These are phyloP conservation scores for Smittia aterrima DNA, from an alignment of 2,888 invertebrate genomes.

Conservation along the genomic window DNA sequence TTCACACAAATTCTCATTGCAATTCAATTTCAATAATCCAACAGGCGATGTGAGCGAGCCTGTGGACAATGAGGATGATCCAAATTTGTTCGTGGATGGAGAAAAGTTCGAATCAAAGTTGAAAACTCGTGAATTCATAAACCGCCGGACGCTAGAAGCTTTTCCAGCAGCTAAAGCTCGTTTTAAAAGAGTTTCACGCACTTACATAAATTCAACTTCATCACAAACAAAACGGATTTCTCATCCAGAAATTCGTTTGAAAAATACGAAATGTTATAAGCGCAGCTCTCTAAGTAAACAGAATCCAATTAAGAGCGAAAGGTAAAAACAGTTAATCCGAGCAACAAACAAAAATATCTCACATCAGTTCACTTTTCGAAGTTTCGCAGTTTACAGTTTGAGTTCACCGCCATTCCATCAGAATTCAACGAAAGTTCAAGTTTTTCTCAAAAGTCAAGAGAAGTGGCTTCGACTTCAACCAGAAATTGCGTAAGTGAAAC, in stretches of 20 bases:
- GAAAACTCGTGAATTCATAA: not conserved
- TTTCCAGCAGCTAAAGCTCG: not conserved
- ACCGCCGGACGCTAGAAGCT: not conserved
- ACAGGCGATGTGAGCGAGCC: not conserved
- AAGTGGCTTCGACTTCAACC: slow-evolving; percentile 10
- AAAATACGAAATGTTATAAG: too few relatives aligned
- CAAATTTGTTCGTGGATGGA: not conserved
- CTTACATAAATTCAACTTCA: too few relatives aligned
- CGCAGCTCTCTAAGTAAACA: not conserved
- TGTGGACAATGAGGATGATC: slow-evolving; percentile 12
- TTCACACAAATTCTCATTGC: not conserved
- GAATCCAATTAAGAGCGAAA: not conserved
- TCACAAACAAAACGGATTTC: too few relatives aligned
- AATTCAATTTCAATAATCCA: slow-evolving; percentile 1
- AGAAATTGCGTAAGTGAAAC: slow-evolving; percentile 2
- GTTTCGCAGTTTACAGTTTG: slow-evolving; percentile 15
- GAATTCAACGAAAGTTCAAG: not conserved
- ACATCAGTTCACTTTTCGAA: not conserved
- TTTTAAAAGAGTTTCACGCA: too few relatives aligned
- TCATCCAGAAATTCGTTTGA: too few relatives aligned
- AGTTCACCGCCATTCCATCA: not conserved
- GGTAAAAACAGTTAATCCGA: not conserved
- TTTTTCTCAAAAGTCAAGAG: not conserved
- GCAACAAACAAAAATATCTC: not conserved
- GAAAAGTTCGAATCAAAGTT: not conserved